Base-by-base conservation (phyloP, 2,113 vertebrate genomes). In the Hippocampus mohnikei region DNA sequence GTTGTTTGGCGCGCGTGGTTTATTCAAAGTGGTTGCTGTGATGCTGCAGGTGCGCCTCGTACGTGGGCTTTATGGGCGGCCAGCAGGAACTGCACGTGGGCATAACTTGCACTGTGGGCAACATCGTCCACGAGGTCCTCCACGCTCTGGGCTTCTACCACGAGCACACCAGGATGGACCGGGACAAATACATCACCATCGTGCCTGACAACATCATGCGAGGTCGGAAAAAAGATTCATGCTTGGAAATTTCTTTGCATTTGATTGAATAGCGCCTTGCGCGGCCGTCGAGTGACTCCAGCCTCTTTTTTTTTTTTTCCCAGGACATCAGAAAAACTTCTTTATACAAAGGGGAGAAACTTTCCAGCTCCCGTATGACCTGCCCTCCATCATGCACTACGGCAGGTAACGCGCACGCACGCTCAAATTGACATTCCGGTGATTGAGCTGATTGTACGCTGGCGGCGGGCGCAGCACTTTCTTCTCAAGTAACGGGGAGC, bases 81-180 rank as follows among this genome's bases (percentile, higher is more conserved):
- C 41, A 42, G 52, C 67, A 68, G 67, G 50, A 37, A 10, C 20
- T 68, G 33, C 37, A 53, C 37, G 29, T 68, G 50, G 67, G 21
- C 29, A 10, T 5, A 5, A 29, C 9, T 11, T 68, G 67, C 52
- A 33, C 3, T 29, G 21, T 55, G 10, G 67, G 67, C 27, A 68
- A 68, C 52, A 68, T 68, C 52, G 20, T 68, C 18, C 67, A 68
- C 67, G 67, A 68, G 52, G 29, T 68, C 67, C 67, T 68, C 29
- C 67, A 68, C 52, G 50, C 67, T 20, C 33, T 53, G 29, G 67
- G 67, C 0, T 68, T 68, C 50, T 55, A 56, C 67, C 67, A 68
- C 52, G 67, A 68, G 37, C 67, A 68, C 67, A 68, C 67, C 3
- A 37, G 67, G 67, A 8, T 3, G 33, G 67, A 68, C 67, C 67